phyloP scores from a whole-genome alignment of 2,888 invertebrate genomes.

The Lepidochrysops patricia region DNA sequence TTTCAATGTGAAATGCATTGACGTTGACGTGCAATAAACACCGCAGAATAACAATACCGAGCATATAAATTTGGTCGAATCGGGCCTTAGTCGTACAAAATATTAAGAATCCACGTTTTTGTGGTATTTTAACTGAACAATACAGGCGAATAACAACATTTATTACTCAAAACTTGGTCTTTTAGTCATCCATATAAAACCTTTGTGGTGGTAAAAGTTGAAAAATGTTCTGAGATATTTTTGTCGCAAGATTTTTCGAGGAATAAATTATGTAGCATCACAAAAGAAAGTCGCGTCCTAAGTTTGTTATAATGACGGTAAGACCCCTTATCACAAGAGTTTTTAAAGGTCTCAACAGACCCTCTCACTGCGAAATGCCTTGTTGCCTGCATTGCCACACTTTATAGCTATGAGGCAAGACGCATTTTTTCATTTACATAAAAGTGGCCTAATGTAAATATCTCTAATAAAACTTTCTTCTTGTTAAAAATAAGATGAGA shows the following conservation, averaged over 20 bases:
- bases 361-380: background rate
- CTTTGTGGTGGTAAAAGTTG: background rate
- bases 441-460: background rate
- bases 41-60: too few species aligned
- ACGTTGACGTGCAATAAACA: too few species aligned
- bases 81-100: too few species aligned
- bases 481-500: too few species aligned
- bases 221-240: background rate
- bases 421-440: background rate
- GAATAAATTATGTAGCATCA: background rate
- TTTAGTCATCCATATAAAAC: background rate
- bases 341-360: conserved; percentile 1
- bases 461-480: too few species aligned
- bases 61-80: too few species aligned
- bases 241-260: background rate
- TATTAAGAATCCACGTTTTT: too few species aligned
- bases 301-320: conserved; percentile 3
- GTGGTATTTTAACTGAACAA: too few species aligned
- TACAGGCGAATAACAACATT: too few species aligned
- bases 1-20: too few species aligned
- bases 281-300: background rate
- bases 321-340: conserved; percentile 2
- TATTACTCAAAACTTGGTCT: background rate
- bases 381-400: background rate
- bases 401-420: background rate